Evolutionary conservation across 2,113 vertebrate species (phyloP).

Genomic region (Tragelaphus strepsiceros): DNA sequence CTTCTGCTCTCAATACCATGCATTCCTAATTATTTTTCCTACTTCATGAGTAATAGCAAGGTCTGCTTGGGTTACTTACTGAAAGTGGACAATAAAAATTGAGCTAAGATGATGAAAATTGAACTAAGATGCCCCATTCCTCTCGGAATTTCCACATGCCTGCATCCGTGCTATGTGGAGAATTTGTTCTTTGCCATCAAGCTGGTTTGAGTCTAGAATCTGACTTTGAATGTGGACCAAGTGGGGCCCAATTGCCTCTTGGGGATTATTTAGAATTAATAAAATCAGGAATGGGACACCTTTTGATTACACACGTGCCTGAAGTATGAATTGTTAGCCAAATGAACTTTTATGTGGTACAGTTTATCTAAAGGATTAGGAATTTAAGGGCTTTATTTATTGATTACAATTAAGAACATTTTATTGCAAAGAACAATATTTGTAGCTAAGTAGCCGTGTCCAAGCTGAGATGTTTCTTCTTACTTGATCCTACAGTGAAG

Average conservation of each 20-base stretch:
- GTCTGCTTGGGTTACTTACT: not conserved
- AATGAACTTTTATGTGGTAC: not conserved
- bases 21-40: not conserved
- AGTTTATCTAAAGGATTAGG: not conserved
- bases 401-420: not conserved
- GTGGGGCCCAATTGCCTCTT: not conserved
- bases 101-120: not conserved
- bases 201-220: not conserved
- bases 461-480: not conserved
- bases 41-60: not conserved
- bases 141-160: not conserved
- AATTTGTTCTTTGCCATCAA: not conserved
- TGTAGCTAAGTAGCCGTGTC: not conserved
- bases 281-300: not conserved
- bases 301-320: not conserved
- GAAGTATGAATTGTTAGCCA: not conserved
- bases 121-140: not conserved
- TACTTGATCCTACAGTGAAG: not conserved
- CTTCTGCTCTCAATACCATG: not conserved
- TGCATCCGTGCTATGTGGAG: not conserved
- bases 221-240: not conserved
- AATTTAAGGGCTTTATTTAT: not conserved
- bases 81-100: not conserved
- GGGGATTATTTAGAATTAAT: not conserved
- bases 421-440: not conserved